Evolutionary conservation across 2,797 vertebrate genomes (phyloP), one percentile per base, ranked within the genome.

Genomic region (Malacoraja senta): DNA sequence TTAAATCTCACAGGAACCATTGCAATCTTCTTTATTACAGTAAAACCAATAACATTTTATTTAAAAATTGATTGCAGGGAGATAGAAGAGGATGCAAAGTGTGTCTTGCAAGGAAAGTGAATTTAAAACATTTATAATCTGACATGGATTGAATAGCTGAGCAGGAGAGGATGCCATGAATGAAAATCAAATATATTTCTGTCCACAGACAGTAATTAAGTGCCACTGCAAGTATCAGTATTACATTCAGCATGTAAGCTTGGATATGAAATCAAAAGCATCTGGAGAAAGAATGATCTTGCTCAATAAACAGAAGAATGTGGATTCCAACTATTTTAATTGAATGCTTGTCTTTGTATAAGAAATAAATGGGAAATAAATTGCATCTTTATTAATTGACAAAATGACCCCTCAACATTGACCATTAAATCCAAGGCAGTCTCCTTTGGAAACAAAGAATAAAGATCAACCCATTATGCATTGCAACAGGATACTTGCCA

Each of bases 31-130:
- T 92, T 92, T 92, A 92, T 74, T 92, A 76, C 71, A 76, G 38
- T 76, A 76, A 92, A 92, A 92, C 71, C 90, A 92, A 92, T 92
- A 92, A 92, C 68, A 53, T 76, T 92, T 92, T 92, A 92, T 72
- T 92, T 76, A 92, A 92, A 91, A 92, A 92, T 92, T 92, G 90
- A 92, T 92, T 76, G 38, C 35, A 74, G 71, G 8, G 71, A 58
- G 72, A 92, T 38, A 72, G 72, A 76, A 74, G 72, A 58, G 72
- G 44, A 92, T 58, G 29, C 71, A 92, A 92, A 92, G 90, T 76
- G 38, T 92, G 44, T 92, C 38, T n/a, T 76, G 58, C 90, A 76
- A 29, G 44, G 71, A n/a, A 53, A 92, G 71, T 92, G 90, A 44
- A 92, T 29, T 76, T 92, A 74, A 92, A 92, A 58, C 90, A 92